These are phyloP conservation scores for Dynastes maya DNA, from an alignment of 2,888 invertebrate species.

Conservation along the genomic window DNA sequence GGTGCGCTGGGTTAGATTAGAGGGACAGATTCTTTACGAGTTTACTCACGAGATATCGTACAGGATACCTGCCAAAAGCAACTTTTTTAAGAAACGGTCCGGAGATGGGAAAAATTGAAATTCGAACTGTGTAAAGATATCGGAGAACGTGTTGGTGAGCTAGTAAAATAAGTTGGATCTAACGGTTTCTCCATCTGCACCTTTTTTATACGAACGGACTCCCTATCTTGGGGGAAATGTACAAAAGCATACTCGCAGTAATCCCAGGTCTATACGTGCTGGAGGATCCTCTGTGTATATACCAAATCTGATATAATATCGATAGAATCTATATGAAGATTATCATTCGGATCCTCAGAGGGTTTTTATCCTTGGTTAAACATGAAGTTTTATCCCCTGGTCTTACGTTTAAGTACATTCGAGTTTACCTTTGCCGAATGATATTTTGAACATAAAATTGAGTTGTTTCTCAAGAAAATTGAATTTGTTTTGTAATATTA, in stretches of 20 bases:
- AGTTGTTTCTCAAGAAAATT: too few relatives aligned
- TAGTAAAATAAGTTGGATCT: background rate
- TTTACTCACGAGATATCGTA: background rate
- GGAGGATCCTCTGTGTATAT: background rate
- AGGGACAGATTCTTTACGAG: background rate
- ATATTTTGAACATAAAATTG: too few relatives aligned
- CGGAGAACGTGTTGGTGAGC: background rate
- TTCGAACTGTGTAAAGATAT: background rate
- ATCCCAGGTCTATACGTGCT: background rate
- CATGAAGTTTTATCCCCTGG: background rate
- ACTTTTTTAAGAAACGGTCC: background rate
- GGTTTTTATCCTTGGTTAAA: constrained; percentile 5
- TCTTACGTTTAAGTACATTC: background rate
- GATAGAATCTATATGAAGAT: background rate
- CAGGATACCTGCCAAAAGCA: background rate
- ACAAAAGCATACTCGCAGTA: constrained; percentile 1
- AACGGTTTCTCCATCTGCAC: background rate
- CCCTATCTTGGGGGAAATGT: background rate
- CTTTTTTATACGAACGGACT: background rate
- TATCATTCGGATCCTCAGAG: background rate
- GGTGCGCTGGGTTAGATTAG: background rate
- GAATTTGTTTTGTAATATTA: too few relatives aligned
- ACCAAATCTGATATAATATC: background rate
- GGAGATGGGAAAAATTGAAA: background rate
- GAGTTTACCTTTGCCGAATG: background rate